Evolutionary conservation across 2,888 invertebrate genomes (phyloP).

Genomic region (Tribolium freemani): DNA sequence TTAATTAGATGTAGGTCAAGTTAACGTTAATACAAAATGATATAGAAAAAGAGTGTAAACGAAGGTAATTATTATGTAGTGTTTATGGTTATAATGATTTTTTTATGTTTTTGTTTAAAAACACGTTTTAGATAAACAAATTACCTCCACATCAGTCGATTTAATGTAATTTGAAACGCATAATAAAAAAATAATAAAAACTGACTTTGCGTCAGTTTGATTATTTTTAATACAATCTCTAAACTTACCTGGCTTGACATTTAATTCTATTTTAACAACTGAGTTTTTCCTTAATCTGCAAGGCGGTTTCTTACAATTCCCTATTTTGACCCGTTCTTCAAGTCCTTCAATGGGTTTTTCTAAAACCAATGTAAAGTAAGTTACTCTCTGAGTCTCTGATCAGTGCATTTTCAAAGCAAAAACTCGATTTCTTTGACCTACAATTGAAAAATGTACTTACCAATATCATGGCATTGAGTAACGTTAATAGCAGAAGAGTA

Average conservation of each 20-base stretch:
- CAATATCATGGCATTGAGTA: slow-evolving; percentile 27
- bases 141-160: too few species aligned
- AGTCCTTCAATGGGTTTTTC: slow-evolving; percentile 65
- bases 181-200: not conserved
- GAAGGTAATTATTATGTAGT: too few species aligned
- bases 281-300: slow-evolving; percentile 78
- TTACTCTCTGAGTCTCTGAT: not conserved
- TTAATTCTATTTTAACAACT: slow-evolving; percentile 71
- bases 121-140: too few species aligned
- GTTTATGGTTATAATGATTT: too few species aligned
- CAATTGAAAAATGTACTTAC: slow-evolving; percentile 14
- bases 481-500: slow-evolving; percentile 23
- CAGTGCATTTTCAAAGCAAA: not conserved
- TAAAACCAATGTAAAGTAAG: slow-evolving; percentile 63
- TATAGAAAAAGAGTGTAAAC: too few species aligned
- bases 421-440: not conserved
- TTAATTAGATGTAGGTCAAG: too few species aligned
- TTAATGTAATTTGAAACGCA: too few species aligned
- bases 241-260: slow-evolving; percentile 72
- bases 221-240: not conserved
- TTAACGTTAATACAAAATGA: too few species aligned
- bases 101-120: too few species aligned
- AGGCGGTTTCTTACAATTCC: slow-evolving; percentile 75
- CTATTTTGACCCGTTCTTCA: slow-evolving; percentile 71
- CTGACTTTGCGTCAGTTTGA: too few species aligned